Evolutionary conservation across 1,140 invertebrate genomes (phyloP).

Genomic region (Drosophila guanche): DNA sequence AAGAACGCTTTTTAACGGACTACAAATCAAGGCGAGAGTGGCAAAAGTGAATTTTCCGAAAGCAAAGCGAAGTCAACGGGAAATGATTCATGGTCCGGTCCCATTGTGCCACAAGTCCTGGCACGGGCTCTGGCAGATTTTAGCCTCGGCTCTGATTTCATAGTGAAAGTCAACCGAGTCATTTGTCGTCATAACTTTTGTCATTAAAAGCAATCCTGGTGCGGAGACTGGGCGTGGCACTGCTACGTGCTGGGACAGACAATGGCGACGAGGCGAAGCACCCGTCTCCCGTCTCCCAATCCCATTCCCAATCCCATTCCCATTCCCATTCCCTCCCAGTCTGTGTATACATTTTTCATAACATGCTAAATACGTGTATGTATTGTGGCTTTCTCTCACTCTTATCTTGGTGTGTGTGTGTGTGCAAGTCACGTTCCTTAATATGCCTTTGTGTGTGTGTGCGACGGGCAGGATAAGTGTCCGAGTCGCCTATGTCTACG

Average conservation of each 20-base stretch:
- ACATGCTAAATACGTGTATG: slow-evolving; percentile 62
- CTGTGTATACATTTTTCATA: slow-evolving; percentile 76
- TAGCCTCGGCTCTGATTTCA: slow-evolving; percentile 59
- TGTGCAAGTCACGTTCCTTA: slow-evolving; percentile 74
- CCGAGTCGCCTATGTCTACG: slow-evolving; percentile 5
- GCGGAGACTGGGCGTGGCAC: slow-evolving; percentile 25
- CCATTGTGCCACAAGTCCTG: slow-evolving; percentile 35
- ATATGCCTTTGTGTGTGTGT: slow-evolving; percentile 62
- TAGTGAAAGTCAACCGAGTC: slow-evolving; percentile 77
- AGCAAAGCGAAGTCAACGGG: slow-evolving; percentile 48
- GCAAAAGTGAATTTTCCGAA: slow-evolving; percentile 46
- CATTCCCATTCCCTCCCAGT: slow-evolving; percentile 17
- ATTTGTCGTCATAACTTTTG: slow-evolving; percentile 80
- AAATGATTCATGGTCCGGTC: slow-evolving; percentile 75
- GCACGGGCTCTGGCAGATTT: no score
- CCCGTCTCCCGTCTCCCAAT: slow-evolving; percentile 6
- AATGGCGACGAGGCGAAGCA: slow-evolving; percentile 39
- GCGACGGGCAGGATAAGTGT: slow-evolving; percentile 41
- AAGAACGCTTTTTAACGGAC: slow-evolving; percentile 34
- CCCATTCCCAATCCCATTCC: slow-evolving; percentile 19
- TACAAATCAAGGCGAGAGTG: slow-evolving; percentile 54
- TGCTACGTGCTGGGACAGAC: slow-evolving; percentile 59
- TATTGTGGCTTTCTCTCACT: no score
- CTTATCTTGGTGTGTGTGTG: background rate
- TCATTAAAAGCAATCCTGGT: slow-evolving; percentile 59